phyloP scores from a whole-genome alignment of 2,888 invertebrate species.

The Caenorhabditis virilis region DNA sequence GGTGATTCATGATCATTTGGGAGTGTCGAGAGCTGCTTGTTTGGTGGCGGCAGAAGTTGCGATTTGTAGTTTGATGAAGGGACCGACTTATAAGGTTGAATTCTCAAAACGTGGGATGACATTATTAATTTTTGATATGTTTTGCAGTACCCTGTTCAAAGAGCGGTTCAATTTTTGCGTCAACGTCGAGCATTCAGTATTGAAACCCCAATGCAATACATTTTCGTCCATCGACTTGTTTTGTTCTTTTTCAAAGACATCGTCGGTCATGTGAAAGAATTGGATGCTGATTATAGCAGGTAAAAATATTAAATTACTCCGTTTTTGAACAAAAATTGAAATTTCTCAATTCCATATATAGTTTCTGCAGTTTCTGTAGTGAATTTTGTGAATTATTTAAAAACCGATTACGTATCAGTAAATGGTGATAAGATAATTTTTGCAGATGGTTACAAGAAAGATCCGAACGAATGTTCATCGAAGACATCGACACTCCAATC shows the following conservation, averaged over 20 bases:
- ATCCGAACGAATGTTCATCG: conserved; percentile 60
- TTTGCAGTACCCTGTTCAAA: conserved; percentile 60
- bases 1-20: conserved; percentile 59
- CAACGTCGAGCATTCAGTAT: conserved; percentile 59
- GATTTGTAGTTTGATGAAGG: conserved; percentile 59
- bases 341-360: neutral
- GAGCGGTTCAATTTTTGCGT: conserved; percentile 63
- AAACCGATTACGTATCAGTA: too few relatives aligned
- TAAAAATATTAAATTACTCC: too few relatives aligned
- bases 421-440: too few relatives aligned
- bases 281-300: conserved; percentile 59
- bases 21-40: conserved; percentile 60
- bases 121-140: neutral
- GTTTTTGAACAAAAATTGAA: neutral
- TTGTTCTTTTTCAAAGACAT: conserved; percentile 56
- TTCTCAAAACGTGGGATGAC: neutral
- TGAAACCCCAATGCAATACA: conserved; percentile 66
- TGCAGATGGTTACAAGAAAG: conserved; percentile 61
- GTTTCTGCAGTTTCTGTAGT: too few relatives aligned
- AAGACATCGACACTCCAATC: conserved; percentile 51
- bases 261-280: conserved; percentile 41
- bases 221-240: conserved; percentile 51
- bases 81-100: conserved; percentile 60
- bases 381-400: too few relatives aligned
- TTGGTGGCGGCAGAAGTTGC: conserved; percentile 64